Evolutionary conservation across 2,888 invertebrate species (phyloP).

Genomic region (Heliothis peltigera): DNA sequence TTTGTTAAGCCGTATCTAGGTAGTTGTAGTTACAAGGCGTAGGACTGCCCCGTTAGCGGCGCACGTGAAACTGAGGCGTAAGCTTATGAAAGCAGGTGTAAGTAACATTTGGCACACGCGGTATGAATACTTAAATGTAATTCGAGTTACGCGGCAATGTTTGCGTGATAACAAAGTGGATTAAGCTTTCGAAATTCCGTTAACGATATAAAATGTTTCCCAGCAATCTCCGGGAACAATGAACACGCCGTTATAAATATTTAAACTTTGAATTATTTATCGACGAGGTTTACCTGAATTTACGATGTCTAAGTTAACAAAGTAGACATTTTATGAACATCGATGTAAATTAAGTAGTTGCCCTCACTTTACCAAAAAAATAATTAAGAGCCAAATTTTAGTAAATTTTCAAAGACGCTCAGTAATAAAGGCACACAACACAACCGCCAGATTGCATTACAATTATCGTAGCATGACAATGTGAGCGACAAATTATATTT

Average conservation of each 20-base stretch:
- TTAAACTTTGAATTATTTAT: slow-evolving; percentile 27
- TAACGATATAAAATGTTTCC: slow-evolving; percentile 45
- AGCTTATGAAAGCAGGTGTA: slow-evolving; percentile 57
- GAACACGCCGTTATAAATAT: slow-evolving; percentile 22
- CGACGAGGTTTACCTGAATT: neutral
- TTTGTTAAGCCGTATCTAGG: slow-evolving; percentile 25
- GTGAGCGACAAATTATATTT: slow-evolving; percentile 76
- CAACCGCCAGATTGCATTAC: slow-evolving; percentile 55
- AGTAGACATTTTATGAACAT: neutral
- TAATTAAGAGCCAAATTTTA: no score
- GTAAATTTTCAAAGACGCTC: neutral
- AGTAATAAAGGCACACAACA: slow-evolving; percentile 8
- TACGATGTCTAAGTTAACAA: neutral
- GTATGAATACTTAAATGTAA: slow-evolving; percentile 60
- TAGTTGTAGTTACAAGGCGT: slow-evolving; percentile 28
- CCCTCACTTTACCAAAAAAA: no score
- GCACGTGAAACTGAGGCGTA: slow-evolving; percentile 29
- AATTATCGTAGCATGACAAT: slow-evolving; percentile 69
- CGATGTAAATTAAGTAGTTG: no score
- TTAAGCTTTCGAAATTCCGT: slow-evolving; percentile 47
- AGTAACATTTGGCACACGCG: slow-evolving; percentile 52
- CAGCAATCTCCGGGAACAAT: slow-evolving; percentile 19
- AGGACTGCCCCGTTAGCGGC: slow-evolving; percentile 32
- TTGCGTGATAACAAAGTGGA: slow-evolving; percentile 50
- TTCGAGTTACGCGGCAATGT: slow-evolving; percentile 49